Evolutionary conservation across 2,797 vertebrate genomes (phyloP).

Genomic region (Characodon lateralis): DNA sequence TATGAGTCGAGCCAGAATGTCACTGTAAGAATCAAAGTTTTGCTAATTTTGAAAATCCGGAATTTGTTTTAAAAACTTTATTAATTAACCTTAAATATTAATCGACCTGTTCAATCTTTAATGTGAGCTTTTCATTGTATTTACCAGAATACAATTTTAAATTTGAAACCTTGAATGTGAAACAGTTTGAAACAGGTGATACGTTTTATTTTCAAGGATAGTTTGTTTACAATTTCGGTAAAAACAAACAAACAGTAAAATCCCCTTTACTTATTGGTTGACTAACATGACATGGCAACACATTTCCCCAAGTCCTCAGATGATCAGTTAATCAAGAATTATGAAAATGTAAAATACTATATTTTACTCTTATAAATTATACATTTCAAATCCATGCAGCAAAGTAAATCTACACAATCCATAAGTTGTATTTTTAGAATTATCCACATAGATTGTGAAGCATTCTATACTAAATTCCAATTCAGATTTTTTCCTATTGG

Average conservation of each 20-base stretch:
- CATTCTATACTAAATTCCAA: conserved; percentile 20
- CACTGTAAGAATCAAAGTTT: no score
- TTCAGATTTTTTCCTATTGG: conserved; percentile 15
- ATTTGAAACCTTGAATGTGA: no score
- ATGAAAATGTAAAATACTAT: neutral
- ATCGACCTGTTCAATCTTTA: no score
- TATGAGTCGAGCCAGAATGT: no score
- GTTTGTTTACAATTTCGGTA: neutral
- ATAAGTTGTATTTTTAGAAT: neutral
- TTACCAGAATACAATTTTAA: no score
- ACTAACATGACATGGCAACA: neutral
- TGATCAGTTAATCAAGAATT: no score
- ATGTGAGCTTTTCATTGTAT: no score
- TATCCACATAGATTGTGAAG: neutral
- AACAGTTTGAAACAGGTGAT: no score
- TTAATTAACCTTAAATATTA: no score
- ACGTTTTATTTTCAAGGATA: no score
- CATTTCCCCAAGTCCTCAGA: neutral
- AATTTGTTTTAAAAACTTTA: no score
- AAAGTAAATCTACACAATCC: neutral
- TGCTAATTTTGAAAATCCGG: no score
- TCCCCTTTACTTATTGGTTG: neutral
- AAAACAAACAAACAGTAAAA: neutral
- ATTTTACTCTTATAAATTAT: neutral
- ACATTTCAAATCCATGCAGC: neutral